A percentile compares a stretch with the other conserved stretches of the same genome.
Evolutionary conservation across 2,113 vertebrate genomes (phyloP).

Genomic region (Pygoscelis adeliae): DNA sequence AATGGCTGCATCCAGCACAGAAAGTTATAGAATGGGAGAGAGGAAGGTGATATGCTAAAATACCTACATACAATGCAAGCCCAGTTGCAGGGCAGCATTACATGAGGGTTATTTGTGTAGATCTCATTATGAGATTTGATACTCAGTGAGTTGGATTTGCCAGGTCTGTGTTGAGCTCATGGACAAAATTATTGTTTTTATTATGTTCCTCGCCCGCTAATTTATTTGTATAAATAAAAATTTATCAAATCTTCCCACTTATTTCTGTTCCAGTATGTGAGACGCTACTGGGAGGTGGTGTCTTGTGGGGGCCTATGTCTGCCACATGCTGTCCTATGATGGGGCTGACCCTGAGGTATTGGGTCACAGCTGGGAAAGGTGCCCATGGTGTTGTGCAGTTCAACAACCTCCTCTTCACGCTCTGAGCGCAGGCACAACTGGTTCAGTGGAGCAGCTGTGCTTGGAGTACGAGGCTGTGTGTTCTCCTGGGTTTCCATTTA

Average conservation of each 20-base stretch:
- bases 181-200: background rate
- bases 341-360: background rate
- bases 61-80: background rate
- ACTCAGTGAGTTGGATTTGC: background rate
- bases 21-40: background rate
- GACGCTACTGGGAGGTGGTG: background rate
- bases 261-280: background rate
- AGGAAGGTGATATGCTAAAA: background rate
- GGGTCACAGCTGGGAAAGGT: background rate
- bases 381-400: background rate
- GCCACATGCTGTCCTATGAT: background rate
- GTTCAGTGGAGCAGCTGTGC: background rate
- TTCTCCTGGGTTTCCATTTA: background rate
- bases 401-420: background rate
- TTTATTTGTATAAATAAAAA: background rate
- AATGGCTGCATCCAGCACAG: background rate
- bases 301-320: background rate
- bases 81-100: background rate
- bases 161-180: background rate
- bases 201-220: background rate
- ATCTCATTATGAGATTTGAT: background rate
- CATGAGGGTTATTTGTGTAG: background rate
- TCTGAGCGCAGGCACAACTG: background rate
- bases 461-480: background rate
- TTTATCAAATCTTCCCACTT: background rate